Conservation (phyloP, 2,797 vertebrate genomes). For the Eulemur albifrons region DNA sequence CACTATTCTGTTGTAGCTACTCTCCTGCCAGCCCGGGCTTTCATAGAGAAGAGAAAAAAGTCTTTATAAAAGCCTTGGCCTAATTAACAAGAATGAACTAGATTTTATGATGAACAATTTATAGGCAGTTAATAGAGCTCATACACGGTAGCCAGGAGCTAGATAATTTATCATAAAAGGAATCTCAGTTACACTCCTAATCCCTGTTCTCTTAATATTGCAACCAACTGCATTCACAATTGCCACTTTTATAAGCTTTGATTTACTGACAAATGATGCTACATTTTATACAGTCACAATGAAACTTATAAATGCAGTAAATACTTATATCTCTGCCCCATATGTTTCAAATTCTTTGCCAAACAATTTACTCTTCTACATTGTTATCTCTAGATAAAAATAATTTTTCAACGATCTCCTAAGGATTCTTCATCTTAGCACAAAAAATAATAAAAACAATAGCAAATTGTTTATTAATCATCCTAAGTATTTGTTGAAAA, state of each 20-base stretch:
- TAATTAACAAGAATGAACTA: conserved; percentile 87
- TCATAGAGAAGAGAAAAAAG: conserved; percentile 75
- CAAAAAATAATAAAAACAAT: conserved; percentile 51
- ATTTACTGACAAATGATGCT: conserved; percentile 78
- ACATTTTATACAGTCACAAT: conserved; percentile 72
- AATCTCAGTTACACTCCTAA: conserved; percentile 81
- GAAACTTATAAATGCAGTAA: conserved; percentile 75
- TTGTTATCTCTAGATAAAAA: not conserved
- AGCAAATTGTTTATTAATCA: conserved; percentile 37
- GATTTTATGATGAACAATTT: conserved; percentile 86
- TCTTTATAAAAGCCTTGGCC: conserved; percentile 80
- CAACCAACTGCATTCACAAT: conserved; percentile 79
- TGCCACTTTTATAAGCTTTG: conserved; percentile 80
- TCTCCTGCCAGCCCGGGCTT: conserved; percentile 75
- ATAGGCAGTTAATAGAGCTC: conserved; percentile 85
- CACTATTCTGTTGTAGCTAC: conserved; percentile 58
- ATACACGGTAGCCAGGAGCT: conserved; percentile 84
- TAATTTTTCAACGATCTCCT: conserved; percentile 61
- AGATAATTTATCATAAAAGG: conserved; percentile 85
- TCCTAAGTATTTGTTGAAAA: conserved; percentile 53
- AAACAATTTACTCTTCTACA: conserved; percentile 57
- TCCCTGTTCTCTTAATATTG: conserved; percentile 79
- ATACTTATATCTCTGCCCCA: conserved; percentile 72
- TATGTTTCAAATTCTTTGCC: conserved; percentile 61
- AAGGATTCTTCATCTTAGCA: conserved; percentile 26